Conservation (phyloP, 92 coral and sea anemone genomes). For the Palythoa grandis region DNA sequence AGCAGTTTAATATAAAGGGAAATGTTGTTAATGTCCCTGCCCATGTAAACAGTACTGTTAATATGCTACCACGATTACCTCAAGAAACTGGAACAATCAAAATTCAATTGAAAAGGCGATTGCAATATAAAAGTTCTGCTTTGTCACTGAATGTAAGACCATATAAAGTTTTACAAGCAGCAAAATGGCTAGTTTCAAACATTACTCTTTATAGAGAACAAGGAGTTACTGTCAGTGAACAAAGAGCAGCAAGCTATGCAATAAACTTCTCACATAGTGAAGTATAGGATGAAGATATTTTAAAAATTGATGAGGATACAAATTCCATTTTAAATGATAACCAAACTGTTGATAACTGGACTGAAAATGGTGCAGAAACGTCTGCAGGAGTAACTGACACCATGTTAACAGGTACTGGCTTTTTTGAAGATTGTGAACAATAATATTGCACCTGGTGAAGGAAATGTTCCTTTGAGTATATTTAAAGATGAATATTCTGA, state of each 20-base stretch:
- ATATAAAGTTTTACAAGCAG: constrained; percentile 10
- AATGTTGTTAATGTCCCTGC: constrained; percentile 6
- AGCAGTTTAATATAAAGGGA: background rate
- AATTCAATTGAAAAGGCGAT: background rate
- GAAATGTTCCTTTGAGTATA: constrained; percentile 24
- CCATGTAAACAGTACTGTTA: background rate
- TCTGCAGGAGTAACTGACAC: background rate
- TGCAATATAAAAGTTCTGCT: constrained; percentile 2
- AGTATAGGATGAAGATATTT: background rate
- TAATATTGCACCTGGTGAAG: constrained; percentile 43
- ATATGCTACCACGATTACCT: background rate
- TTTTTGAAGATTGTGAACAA: constrained; percentile 34
- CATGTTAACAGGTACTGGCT: constrained; percentile 26
- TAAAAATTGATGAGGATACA: background rate
- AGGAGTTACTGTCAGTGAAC: background rate
- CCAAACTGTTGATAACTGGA: background rate
- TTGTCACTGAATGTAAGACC: constrained; percentile 19
- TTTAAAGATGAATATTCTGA: constrained; percentile 23
- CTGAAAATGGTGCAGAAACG: background rate
- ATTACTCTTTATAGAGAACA: background rate
- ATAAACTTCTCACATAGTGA: constrained; percentile 6
- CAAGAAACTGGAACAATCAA: background rate
- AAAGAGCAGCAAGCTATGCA: constrained; percentile 1
- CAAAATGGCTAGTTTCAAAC: constrained; percentile 3
- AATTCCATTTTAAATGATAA: background rate